Conservation (phyloP, 2,797 vertebrate genomes). For the Hapalemur alaotrensis region DNA sequence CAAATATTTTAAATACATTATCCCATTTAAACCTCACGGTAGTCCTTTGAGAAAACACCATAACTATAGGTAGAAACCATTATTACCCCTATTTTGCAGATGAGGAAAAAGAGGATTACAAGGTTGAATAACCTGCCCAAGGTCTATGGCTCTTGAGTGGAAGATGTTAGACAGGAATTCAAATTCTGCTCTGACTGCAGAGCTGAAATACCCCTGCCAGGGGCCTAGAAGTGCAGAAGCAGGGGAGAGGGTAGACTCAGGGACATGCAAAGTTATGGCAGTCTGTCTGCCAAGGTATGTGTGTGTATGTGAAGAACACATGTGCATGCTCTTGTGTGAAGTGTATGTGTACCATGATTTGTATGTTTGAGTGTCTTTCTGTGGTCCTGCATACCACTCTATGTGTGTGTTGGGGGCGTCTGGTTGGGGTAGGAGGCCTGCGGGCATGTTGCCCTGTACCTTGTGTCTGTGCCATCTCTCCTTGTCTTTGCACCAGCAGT, state of each 20-base stretch:
- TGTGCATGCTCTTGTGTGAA: neutral
- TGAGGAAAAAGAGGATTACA: neutral
- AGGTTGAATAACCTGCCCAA: neutral
- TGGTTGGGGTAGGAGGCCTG: neutral
- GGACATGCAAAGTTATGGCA: neutral
- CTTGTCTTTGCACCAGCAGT: slow-evolving; percentile 49
- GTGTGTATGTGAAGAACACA: neutral
- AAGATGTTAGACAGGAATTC: neutral
- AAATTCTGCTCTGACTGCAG: neutral
- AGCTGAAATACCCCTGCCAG: neutral
- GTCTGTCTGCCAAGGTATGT: neutral
- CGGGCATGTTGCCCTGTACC: neutral
- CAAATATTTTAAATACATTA: neutral
- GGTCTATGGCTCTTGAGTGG: neutral
- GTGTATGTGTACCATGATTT: neutral
- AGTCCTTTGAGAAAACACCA: neutral
- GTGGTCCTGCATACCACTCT: neutral
- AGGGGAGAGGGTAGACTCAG: neutral
- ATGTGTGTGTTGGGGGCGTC: neutral
- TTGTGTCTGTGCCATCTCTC: neutral
- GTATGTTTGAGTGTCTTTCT: neutral
- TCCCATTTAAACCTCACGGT: neutral
- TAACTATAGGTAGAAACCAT: neutral
- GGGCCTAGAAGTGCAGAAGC: neutral
- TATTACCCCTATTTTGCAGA: neutral